Evolutionary conservation across 1,140 invertebrate species (phyloP).

Genomic region (Micrasema longulum): DNA sequence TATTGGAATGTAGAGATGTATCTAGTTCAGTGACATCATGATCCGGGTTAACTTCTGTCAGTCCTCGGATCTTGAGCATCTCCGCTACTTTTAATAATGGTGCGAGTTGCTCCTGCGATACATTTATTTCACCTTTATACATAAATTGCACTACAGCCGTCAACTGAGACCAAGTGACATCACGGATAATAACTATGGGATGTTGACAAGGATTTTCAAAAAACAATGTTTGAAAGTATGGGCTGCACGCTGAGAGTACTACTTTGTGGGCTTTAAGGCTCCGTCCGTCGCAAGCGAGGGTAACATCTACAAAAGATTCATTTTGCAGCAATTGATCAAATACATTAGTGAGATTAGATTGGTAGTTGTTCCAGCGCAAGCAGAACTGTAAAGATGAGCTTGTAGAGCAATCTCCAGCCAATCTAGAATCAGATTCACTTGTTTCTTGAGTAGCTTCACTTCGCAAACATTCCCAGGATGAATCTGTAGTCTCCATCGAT

Average conservation of each 20-base stretch:
- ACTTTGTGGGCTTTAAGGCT: constrained; percentile 93
- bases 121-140: constrained; percentile 93
- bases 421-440: constrained; percentile 8
- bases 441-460: constrained; percentile 9
- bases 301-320: constrained; percentile 92
- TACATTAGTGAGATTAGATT: constrained; percentile 88
- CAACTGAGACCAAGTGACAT: constrained; percentile 87
- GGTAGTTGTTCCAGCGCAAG: constrained; percentile 94
- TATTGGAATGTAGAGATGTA: constrained; percentile 20
- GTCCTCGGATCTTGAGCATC: constrained; percentile 87
- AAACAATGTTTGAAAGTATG: constrained; percentile 82
- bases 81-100: constrained; percentile 89
- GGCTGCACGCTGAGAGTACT: constrained; percentile 91
- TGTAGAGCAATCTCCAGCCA: constrained; percentile 37
- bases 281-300: constrained; percentile 89
- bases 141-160: constrained; percentile 93
- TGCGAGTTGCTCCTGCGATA: constrained; percentile 87
- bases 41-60: constrained; percentile 82
- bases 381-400: constrained; percentile 74
- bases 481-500: constrained; percentile 14
- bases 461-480: constrained; percentile 11
- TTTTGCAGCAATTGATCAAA: constrained; percentile 92
- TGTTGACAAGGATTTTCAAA: constrained; percentile 89
- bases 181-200: constrained; percentile 91
- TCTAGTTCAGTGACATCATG: constrained; percentile 19